Conservation (phyloP, 1,140 invertebrate genomes). For the Acromyrmex echinatior region DNA sequence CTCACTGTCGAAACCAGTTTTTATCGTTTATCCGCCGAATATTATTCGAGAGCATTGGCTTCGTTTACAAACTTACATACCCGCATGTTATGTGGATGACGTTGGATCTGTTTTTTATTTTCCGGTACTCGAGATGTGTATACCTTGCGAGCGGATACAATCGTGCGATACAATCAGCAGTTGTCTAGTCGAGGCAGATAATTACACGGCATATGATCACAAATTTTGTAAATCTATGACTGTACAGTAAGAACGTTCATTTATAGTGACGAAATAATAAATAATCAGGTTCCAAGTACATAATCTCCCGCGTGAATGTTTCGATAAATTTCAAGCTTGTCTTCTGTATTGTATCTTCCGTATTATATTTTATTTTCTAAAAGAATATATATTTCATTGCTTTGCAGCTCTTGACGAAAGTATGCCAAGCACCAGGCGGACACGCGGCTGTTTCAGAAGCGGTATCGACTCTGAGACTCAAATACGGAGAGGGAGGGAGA, state of each 20-base stretch:
- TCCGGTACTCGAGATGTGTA: constrained; percentile 3
- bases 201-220: constrained; percentile 71
- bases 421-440: constrained; percentile 91
- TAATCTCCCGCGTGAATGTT: background rate
- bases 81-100: background rate
- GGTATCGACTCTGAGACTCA: constrained; percentile 94
- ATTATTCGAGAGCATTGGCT: constrained; percentile 62
- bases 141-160: constrained; percentile 28
- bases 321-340: background rate
- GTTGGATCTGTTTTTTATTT: constrained; percentile 24
- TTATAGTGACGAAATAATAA: background rate
- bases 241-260: constrained; percentile 32
- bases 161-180: constrained; percentile 61
- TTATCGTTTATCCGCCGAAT: constrained; percentile 69
- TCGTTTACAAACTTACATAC: constrained; percentile 64
- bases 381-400: constrained; percentile 56
- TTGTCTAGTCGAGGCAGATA: constrained; percentile 58
- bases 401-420: constrained; percentile 91
- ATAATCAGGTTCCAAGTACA: background rate
- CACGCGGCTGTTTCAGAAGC: constrained; percentile 95
- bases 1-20: constrained; percentile 71
- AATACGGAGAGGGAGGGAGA: constrained; percentile 96
- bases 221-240: background rate
- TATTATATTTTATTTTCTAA: background rate
- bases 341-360: background rate